Evolutionary conservation across 1,140 invertebrate genomes (phyloP).

Genomic region (Diorhabda elongata): DNA sequence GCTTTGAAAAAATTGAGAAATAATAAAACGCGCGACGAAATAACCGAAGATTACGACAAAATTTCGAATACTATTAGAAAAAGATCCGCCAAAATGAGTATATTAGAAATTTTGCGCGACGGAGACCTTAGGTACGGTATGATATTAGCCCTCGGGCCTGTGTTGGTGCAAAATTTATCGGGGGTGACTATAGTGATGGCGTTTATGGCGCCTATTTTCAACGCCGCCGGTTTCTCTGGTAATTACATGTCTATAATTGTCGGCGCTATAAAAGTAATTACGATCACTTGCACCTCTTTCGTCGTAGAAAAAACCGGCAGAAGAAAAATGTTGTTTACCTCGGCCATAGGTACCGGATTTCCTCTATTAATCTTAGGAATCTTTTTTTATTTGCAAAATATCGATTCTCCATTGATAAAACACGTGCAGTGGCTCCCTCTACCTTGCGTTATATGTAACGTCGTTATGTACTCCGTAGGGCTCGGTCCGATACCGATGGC

Average conservation of each 20-base stretch:
- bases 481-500: slow-evolving; percentile 83
- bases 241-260: slow-evolving; percentile 82
- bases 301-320: slow-evolving; percentile 64
- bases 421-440: slow-evolving; percentile 62
- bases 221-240: slow-evolving; percentile 5
- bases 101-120: background rate
- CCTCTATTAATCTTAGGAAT: slow-evolving; percentile 52
- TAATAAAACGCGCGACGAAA: slow-evolving; percentile 6
- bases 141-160: background rate
- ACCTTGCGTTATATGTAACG: slow-evolving; percentile 61
- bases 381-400: slow-evolving; percentile 58
- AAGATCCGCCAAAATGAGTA: background rate
- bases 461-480: slow-evolving; percentile 65
- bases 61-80: background rate
- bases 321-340: slow-evolving; percentile 65
- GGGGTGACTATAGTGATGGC: slow-evolving; percentile 53
- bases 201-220: slow-evolving; percentile 8
- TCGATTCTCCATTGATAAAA: slow-evolving; percentile 48
- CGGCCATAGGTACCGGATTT: slow-evolving; percentile 59
- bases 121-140: background rate
- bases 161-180: slow-evolving; percentile 69
- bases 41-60: background rate
- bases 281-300: slow-evolving; percentile 64
- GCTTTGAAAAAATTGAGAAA: slow-evolving; percentile 3
- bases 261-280: slow-evolving; percentile 67